Conservation (phyloP, 2,888 invertebrate genomes). For the Sipha maydis region DNA sequence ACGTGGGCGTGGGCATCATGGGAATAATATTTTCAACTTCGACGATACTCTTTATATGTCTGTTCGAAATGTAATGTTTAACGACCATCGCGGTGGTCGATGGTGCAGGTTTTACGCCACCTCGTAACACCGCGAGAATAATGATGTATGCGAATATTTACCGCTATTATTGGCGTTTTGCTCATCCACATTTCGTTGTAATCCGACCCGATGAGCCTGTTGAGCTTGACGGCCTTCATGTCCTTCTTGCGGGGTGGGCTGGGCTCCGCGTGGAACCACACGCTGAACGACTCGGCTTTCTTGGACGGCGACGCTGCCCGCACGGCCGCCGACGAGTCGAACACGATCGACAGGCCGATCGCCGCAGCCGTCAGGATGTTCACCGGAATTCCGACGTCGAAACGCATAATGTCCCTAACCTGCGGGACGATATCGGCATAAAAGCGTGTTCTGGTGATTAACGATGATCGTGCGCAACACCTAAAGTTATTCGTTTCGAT, state of each 20-base stretch:
- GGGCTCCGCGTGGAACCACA: slow-evolving; percentile 66
- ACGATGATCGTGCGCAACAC: neutral
- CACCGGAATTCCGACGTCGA: neutral
- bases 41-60: no score
- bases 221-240: slow-evolving; percentile 67
- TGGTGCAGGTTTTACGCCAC: no score
- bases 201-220: slow-evolving; percentile 67
- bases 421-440: neutral
- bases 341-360: neutral
- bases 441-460: no score
- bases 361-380: neutral
- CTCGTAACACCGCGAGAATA: no score
- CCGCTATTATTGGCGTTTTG: slow-evolving; percentile 63
- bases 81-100: no score
- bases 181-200: slow-evolving; percentile 70
- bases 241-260: slow-evolving; percentile 68
- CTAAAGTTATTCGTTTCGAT: no score
- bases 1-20: no score
- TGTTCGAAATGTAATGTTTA: no score
- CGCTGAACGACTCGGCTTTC: slow-evolving; percentile 64
- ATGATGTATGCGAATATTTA: neutral
- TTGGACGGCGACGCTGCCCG: neutral
- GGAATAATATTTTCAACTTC: no score
- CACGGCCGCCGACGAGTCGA: neutral
- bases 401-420: neutral